Percentiles rank a stretch among this genome's conserved stretches.
phyloP scores from a whole-genome alignment of 2,797 vertebrate species.

The Nannoperca obscura region DNA sequence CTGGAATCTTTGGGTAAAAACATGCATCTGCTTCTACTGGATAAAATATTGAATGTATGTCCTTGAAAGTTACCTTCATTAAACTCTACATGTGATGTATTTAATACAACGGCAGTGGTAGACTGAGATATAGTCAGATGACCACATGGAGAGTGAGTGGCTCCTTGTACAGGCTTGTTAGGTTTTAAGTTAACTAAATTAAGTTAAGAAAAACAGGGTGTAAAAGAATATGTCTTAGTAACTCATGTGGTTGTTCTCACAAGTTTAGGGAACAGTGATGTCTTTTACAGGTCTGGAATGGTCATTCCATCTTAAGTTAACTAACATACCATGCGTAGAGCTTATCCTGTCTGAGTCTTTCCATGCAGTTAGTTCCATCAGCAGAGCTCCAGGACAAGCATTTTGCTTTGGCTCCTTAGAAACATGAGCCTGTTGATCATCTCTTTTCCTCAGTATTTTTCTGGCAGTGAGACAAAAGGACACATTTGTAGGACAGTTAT shows the following conservation, averaged over 20 bases:
- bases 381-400: conserved; percentile 16
- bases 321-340: conserved; percentile 19
- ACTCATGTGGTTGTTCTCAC: conserved; percentile 46
- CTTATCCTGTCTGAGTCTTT: conserved; percentile 36
- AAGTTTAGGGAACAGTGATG: conserved; percentile 44
- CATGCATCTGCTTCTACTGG: not conserved
- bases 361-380: conserved; percentile 25
- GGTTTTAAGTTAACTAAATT: too few relatives aligned
- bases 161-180: conserved; percentile 26
- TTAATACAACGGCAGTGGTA: not conserved
- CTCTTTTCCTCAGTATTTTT: conserved; percentile 9
- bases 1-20: not conserved
- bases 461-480: not conserved
- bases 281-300: conserved; percentile 50
- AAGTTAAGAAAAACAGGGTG: conserved; percentile 1
- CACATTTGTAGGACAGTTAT: conserved; percentile 3
- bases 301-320: conserved; percentile 31
- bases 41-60: not conserved
- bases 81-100: not conserved
- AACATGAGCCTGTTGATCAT: conserved; percentile 26
- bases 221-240: conserved; percentile 12
- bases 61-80: not conserved
- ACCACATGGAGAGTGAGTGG: conserved; percentile 16
- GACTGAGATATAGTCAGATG: not conserved
- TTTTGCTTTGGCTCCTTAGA: conserved; percentile 34